Evolutionary conservation across 2,113 vertebrate genomes (phyloP).

Genomic region (Megatriorchis doriae): DNA sequence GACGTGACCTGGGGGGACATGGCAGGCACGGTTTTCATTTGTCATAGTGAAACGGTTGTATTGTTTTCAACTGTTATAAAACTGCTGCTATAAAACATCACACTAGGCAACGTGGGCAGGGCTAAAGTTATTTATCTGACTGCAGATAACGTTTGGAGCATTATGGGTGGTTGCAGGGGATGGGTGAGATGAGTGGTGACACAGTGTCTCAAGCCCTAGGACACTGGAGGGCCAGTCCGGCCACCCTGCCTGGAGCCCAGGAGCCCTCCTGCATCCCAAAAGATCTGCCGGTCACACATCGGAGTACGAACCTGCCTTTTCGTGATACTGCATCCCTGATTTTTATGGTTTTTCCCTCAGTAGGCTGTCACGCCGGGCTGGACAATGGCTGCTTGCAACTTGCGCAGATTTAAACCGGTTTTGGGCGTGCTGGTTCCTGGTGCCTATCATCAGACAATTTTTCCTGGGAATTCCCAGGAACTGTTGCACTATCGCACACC

Average conservation of each 20-base stretch:
- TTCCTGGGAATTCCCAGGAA: background rate
- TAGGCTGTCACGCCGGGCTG: background rate
- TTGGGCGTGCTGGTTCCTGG: background rate
- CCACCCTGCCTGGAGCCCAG: background rate
- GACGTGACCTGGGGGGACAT: background rate
- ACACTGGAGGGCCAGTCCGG: background rate
- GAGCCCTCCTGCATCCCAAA: background rate
- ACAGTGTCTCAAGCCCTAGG: background rate
- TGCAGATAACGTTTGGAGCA: background rate
- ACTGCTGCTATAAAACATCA: background rate
- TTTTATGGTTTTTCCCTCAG: too few species aligned
- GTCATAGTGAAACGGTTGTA: background rate
- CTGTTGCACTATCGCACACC: background rate
- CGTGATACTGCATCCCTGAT: accelerated
- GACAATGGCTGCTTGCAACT: background rate
- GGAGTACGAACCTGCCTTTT: background rate
- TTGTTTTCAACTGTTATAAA: background rate
- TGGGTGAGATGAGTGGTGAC: background rate
- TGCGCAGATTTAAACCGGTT: background rate
- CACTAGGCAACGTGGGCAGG: background rate
- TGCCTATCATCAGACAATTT: background rate
- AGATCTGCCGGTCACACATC: background rate
- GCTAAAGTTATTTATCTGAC: background rate
- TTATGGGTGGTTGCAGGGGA: background rate
- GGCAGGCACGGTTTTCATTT: background rate